These are phyloP conservation scores for Oostethus manadensis DNA, from an alignment of 2,113 vertebrate species.

Conservation along the genomic window DNA sequence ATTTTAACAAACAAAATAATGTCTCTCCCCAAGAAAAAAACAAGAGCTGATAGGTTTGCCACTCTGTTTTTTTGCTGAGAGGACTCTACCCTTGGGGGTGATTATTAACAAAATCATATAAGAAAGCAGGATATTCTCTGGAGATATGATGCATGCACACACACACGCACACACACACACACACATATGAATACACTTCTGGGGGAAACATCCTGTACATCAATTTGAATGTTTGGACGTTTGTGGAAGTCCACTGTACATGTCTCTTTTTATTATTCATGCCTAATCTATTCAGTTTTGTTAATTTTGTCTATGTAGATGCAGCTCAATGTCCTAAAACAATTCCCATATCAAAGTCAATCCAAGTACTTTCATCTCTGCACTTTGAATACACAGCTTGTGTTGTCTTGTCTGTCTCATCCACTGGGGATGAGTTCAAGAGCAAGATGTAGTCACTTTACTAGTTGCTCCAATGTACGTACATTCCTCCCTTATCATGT, in stretches of 20 bases:
- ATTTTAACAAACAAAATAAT: neutral
- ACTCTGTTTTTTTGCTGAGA: constrained; percentile 5
- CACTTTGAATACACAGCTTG: constrained; percentile 34
- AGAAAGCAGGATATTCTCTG: constrained; percentile 32
- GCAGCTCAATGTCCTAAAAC: constrained; percentile 27
- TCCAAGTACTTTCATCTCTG: constrained; percentile 25
- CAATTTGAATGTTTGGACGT: constrained; percentile 31
- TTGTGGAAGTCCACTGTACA: constrained; percentile 15
- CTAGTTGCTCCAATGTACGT: constrained; percentile 19
- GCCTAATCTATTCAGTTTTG: constrained; percentile 29
- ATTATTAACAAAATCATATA: constrained; percentile 43
- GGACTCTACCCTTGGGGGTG: constrained; percentile 18
- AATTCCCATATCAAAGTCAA: constrained; percentile 41
- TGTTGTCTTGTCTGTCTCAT: constrained; percentile 18
- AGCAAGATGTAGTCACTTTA: constrained; percentile 18
- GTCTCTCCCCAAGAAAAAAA: neutral
- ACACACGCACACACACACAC: constrained; percentile 7
- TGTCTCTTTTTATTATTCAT: constrained; percentile 15
- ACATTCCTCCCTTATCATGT: constrained; percentile 21
- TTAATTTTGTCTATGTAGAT: constrained; percentile 13
- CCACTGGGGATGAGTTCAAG: constrained; percentile 30
- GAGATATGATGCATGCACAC: constrained; percentile 15
- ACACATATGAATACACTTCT: constrained; percentile 13
- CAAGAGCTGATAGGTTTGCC: neutral
- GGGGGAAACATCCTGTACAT: constrained; percentile 3